Percentiles rank a stretch among this genome's conserved stretches.
Evolutionary conservation across 2,113 vertebrate species (phyloP).

Genomic region (Nibea albiflora): DNA sequence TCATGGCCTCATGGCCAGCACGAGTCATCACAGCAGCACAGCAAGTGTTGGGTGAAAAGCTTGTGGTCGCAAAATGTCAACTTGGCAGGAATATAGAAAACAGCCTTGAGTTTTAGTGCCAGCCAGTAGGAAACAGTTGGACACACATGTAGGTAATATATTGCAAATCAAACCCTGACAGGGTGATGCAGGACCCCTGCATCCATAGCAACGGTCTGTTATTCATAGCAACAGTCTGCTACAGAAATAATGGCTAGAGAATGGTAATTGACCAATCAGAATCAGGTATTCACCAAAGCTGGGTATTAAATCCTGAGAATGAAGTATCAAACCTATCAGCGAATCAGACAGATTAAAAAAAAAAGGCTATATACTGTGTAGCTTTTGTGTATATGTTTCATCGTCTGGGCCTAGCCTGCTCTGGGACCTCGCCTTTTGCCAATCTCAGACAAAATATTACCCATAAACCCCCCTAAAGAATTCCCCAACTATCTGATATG

Average conservation of each 20-base stretch:
- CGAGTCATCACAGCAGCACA: background rate
- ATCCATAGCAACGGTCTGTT: no score
- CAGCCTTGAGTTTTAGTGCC: background rate
- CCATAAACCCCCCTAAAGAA: background rate
- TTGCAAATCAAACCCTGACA: no score
- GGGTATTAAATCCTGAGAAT: background rate
- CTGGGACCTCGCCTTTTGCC: background rate
- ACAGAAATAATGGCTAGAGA: no score
- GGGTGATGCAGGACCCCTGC: no score
- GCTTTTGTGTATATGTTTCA: background rate
- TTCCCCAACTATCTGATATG: background rate
- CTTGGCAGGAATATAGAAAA: background rate
- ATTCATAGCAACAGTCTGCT: no score
- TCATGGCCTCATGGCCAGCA: background rate
- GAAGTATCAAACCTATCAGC: background rate
- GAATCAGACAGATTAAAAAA: background rate
- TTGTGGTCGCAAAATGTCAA: background rate
- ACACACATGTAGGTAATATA: no score
- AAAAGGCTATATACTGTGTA: background rate
- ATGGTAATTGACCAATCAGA: background rate
- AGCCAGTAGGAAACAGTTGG: no score
- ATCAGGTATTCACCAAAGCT: background rate
- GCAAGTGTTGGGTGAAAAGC: background rate
- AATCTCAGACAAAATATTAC: constrained; percentile 17
- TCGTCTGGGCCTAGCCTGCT: background rate